Evolutionary conservation across 2,113 vertebrate species (phyloP), one percentile per base, ranked within the genome.

Genomic region (Mola mola): DNA sequence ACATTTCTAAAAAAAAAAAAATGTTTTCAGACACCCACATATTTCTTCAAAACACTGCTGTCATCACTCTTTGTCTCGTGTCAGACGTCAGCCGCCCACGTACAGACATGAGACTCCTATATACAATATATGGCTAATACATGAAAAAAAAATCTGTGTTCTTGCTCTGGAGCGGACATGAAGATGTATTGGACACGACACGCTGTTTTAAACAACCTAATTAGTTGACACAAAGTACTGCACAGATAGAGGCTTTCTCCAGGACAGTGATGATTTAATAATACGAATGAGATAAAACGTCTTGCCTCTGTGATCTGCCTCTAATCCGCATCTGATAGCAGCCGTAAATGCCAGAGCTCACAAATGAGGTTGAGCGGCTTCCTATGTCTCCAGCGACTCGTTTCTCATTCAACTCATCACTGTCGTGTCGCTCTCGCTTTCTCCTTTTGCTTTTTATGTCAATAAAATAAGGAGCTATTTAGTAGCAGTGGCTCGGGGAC

Each of bases 311-410:
- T 74, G 73, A 79, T 88, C 70, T 64, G 33, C 43, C 49, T 75
- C 69, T 86, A 82, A 86, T 86, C 78, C 81, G 65, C 82, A 79
- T 83, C 84, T 81, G 77, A 85, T 78, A 78, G 64, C 72, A 17
- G 66, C 75, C 51, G 70, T 73, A 86, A 86, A 86, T 66, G 85
- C 75, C 68, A 75, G 29, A 42, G 61, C 67, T 75, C 71, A 72
- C 64, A 46, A 66, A 78, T 66, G 78, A 66, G 71, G 38, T 48
- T 62, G 72, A 80, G 81, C 71, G 75, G 76, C 72, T 74, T 68
- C 71, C 42, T n/a, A n/a, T n/a, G n/a, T n/a, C n/a, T n/a, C n/a
- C n/a, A n/a, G n/a, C n/a, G 75, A 38, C 62, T 66, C 21, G 2
- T 46, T 83, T 81, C 83, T 83, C n/a, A n/a, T n/a, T n/a, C n/a